Evolutionary conservation across 2,797 vertebrate genomes (phyloP), one percentile per base, ranked within the genome.

Genomic region (Moxostoma hubbsi): DNA sequence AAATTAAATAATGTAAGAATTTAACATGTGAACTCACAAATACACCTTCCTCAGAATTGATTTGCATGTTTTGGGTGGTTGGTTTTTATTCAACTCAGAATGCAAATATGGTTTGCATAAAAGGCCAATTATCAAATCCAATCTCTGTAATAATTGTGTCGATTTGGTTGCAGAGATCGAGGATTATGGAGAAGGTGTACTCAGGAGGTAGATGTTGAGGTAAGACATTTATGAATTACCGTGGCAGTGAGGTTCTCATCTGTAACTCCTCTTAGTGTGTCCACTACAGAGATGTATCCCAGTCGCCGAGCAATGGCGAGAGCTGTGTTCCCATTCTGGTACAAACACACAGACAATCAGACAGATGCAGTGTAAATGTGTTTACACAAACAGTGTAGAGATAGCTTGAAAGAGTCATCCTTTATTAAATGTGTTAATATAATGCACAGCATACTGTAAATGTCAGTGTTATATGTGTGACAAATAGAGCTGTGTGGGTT

Each of bases 181-280:
- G n/a, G 13, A 63, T 64, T 15, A 13, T 54, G 11, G 46, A 11
- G 36, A 36, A 36, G 36, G 36, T 36, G 36, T 36, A 36, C 3
- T 36, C 36, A 36, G 36, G 36, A 36, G 36, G 18, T n/a, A 66
- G 57, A 70, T 62, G 43, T 15, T 54, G 24, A 50, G 16, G 13
- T 6, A 65, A 13, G 49, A 8, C 36, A 4, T 36, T 36, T 61
- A 82, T 92, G 36, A 36, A 95, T 97, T 89, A 98, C 97, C 90
- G 94, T 93, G 3, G 95, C 92, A 67, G 92, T 96, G 86, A 97
- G 91, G 75, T 95, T 98, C 85, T 98, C 98, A 80, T 98, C 97
- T 0, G 97, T 99, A 89, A 97, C 86, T 16, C 97, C 94, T 89
- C 96, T 97, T 88, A 99, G 80, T 0, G 93, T 95, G 87, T 96